These are phyloP conservation scores for Mesorhabditis sp. DNA, from an alignment of 2,888 invertebrate genomes.

Conservation along the genomic window DNA sequence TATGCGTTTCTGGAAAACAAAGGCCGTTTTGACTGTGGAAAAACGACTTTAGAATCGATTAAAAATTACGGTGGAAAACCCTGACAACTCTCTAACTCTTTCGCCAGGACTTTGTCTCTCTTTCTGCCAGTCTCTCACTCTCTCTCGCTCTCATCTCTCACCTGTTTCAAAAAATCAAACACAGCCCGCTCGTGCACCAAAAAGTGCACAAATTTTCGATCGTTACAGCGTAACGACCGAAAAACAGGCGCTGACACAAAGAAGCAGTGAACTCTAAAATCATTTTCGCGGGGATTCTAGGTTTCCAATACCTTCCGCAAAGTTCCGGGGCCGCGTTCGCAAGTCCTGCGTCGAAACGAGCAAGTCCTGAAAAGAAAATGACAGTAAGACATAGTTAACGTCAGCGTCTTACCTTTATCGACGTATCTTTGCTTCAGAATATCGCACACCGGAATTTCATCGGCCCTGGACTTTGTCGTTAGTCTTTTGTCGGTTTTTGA, in stretches of 20 bases:
- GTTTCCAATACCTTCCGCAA: constrained; percentile 16
- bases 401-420: constrained; percentile 27
- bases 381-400: neutral
- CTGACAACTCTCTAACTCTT: neutral
- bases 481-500: constrained; percentile 37
- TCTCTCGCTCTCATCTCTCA: neutral
- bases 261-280: constrained; percentile 32
- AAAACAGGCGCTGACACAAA: constrained; percentile 45
- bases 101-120: neutral
- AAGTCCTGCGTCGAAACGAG: constrained; percentile 32
- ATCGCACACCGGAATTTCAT: constrained; percentile 45
- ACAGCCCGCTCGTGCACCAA: constrained; percentile 42
- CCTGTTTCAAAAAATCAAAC: constrained; percentile 41
- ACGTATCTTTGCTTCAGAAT: constrained; percentile 39
- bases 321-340: constrained; percentile 32
- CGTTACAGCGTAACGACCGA: constrained; percentile 15
- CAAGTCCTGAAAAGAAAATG: constrained; percentile 19
- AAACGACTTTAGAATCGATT: neutral
- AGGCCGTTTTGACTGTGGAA: neutral
- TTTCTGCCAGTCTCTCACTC: neutral
- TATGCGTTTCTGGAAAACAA: constrained; percentile 22
- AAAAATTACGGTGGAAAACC: constrained; percentile 6
- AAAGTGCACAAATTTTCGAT: constrained; percentile 27
- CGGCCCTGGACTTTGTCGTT: constrained; percentile 28
- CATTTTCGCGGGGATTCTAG: neutral